Evolutionary conservation across 2,888 invertebrate genomes (phyloP).

Genomic region (Caenorhabditis wallacei): DNA sequence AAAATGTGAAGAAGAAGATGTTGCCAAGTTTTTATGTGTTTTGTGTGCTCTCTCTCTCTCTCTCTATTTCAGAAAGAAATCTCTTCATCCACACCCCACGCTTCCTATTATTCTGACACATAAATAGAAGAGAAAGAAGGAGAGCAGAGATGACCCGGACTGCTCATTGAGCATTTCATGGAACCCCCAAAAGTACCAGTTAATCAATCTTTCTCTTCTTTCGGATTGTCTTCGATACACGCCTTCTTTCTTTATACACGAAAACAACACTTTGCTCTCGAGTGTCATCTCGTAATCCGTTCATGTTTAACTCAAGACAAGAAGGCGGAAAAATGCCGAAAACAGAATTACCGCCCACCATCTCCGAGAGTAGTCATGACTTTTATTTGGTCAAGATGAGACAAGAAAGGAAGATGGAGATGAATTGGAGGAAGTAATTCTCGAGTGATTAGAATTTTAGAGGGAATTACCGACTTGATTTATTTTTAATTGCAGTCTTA

Average conservation of each 20-base stretch:
- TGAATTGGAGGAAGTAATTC: too few relatives aligned
- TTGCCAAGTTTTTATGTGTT: constrained; percentile 47
- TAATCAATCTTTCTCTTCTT: constrained; percentile 41
- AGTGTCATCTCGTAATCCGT: constrained; percentile 52
- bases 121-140: constrained; percentile 23
- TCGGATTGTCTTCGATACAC: not conserved
- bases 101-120: constrained; percentile 21
- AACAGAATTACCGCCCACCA: constrained; percentile 39
- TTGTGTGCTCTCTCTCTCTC: constrained; percentile 25
- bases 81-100: constrained; percentile 21
- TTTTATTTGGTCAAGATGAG: too few relatives aligned
- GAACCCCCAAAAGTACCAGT: constrained; percentile 54
- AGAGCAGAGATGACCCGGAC: constrained; percentile 43
- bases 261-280: constrained; percentile 48
- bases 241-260: not conserved
- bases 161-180: constrained; percentile 33
- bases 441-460: too few relatives aligned
- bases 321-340: constrained; percentile 5
- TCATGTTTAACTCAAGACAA: constrained; percentile 33
- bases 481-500: too few relatives aligned
- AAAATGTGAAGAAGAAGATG: constrained; percentile 12
- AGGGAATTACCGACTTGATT: too few relatives aligned
- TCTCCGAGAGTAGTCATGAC: not conserved
- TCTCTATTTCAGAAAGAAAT: constrained; percentile 4
- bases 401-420: too few relatives aligned